Evolutionary conservation across 2,797 vertebrate genomes (phyloP), one percentile per base, ranked within the genome.

Genomic region (Epinephelus coioides): DNA sequence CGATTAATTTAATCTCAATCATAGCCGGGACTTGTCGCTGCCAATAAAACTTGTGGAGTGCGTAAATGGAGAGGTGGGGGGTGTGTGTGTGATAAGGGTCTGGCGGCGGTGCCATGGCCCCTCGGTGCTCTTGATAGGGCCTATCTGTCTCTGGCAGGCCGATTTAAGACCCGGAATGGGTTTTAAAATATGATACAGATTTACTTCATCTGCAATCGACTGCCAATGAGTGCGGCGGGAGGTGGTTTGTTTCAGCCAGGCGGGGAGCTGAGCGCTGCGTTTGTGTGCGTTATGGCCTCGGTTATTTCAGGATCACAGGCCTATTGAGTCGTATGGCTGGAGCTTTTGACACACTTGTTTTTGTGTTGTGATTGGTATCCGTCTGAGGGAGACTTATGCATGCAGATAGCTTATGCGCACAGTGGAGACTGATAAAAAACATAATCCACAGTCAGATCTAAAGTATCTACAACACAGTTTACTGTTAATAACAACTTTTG

Each of bases 1-100:
- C 91, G 90, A 96, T 95, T 95, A 94, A 97, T 96, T 97, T 96
- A 95, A 95, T 96, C 94, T 94, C 95, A 95, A 96, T 96, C 95
- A 96, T 91, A 87, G 94, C 88, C 86, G 79, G 63, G 87, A 94
- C 86, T 94, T 85, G 85, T 94, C 86, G 73, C 84, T 92, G 94
- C 95, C 95, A 96, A 96, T 95, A 95, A 95, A 96, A 94, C 91
- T 94, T 82, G 82, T 91, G 87, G 83, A 88, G 88, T 90, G 89
- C 89, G 93, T 86, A 82, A 89, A 89, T 79, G 83, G 81, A 87
- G 85, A 85, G 75, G 83, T 63, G 75, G 79, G 40, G 40, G 21
- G 13, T 38, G 30, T 21, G 34, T 40, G 56, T 82, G 76, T 82
- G 91, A 96, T 96, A 95, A 94, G 61, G 66, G 92, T 88, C 90